phyloP scores from a whole-genome alignment of 2,888 invertebrate genomes.

The Ormyrus rosae region DNA sequence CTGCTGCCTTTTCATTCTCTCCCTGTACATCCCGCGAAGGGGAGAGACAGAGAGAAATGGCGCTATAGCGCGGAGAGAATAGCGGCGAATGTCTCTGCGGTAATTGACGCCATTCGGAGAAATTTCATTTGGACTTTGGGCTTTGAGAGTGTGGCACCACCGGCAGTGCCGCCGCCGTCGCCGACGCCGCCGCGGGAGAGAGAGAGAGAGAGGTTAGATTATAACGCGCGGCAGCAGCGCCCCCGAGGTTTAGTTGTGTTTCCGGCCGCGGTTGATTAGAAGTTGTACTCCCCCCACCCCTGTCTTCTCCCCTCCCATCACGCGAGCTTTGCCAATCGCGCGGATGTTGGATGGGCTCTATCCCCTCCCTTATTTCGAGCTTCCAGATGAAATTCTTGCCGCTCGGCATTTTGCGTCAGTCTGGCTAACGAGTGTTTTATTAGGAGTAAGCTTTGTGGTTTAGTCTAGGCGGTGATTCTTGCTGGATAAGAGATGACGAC shows the following conservation, averaged over 20 bases:
- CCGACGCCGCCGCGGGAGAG: not conserved
- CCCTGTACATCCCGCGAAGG: constrained; percentile 17
- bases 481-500: not conserved
- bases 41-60: not conserved
- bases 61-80: not conserved
- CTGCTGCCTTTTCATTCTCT: constrained; percentile 35
- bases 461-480: no score
- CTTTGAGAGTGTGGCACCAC: constrained; percentile 1
- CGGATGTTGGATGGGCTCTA: not conserved
- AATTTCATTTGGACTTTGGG: constrained; percentile 49
- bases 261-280: constrained; percentile 44
- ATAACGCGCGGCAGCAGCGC: not conserved
- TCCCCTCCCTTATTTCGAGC: not conserved
- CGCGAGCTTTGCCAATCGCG: not conserved
- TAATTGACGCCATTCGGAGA: constrained; percentile 48
- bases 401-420: not conserved
- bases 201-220: constrained; percentile 15
- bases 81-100: constrained; percentile 41
- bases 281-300: constrained; percentile 16
- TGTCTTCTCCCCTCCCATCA: not conserved
- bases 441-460: no score
- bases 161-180: not conserved
- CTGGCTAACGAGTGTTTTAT: constrained; percentile 24
- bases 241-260: constrained; percentile 33
- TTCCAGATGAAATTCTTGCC: constrained; percentile 35